Base-by-base conservation (phyloP, 2,797 vertebrate genomes). In the Etheostoma perlongum region DNA sequence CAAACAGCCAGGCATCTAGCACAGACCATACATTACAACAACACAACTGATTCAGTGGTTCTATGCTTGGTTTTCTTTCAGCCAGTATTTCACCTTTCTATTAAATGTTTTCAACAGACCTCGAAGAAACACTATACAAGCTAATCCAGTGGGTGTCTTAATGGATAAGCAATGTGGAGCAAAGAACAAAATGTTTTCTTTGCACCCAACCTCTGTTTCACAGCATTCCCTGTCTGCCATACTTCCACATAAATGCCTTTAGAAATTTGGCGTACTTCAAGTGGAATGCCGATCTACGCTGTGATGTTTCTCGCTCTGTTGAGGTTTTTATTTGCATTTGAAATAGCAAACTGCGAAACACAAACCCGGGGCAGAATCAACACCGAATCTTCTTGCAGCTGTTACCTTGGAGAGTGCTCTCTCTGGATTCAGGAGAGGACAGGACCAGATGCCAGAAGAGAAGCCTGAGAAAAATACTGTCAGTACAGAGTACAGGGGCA, bases 311-410 rank as follows among this genome's bases (percentile, higher is more conserved):
- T 27, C 10, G 0, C 44, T 1, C 3, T 7, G 33, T 61, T 1
- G 25, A 54, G 27, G 42, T 19, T 63, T 62, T 6, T 36, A 60
- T 81, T 81, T 68, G 60, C 69, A 79, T 82, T 69, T 51, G 14
- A 65, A 82, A 75, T 13, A 30, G 52, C 40, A 44, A 76, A 76
- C 14, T n/a, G 52, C 13, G 51, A 23, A 75, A 54, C 64, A 73
- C 27, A 48, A 80, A 83, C 68, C 74, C 4, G 36, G 48, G 65
- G 72, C 27, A 19, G 52, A 85, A 69, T 69, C 63, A 82, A 74
- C 74, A 72, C 18, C 27, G n/a, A 63, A 71, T 77, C 54, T 70
- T 42, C 55, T 42, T 10, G 74, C 87, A 74, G 82, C 81, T 91
- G 81, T 72, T 80, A 23, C 79, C 62, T 59, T 14, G 52, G 44